These are phyloP conservation scores for Chaetodon trifascialis DNA, from an alignment of 2,113 vertebrate species.

Conservation along the genomic window DNA sequence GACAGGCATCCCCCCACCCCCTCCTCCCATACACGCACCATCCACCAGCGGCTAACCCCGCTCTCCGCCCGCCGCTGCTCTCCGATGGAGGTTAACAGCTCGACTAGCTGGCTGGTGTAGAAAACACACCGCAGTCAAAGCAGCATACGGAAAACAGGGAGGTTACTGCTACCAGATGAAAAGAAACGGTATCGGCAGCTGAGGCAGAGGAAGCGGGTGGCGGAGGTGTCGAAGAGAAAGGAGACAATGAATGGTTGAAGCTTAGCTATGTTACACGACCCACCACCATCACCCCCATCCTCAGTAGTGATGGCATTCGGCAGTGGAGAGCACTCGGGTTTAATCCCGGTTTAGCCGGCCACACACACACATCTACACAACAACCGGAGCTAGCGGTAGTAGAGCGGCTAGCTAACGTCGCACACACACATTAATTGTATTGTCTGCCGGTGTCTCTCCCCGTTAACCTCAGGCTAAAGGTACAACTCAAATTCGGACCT, in stretches of 20 bases:
- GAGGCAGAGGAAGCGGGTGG: conserved; percentile 40
- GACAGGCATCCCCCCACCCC: conserved; percentile 42
- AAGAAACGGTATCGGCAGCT: background rate
- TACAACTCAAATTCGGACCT: background rate
- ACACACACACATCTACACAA: conserved; percentile 21
- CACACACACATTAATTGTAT: conserved; percentile 51
- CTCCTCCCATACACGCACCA: background rate
- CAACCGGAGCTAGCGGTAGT: conserved; percentile 29
- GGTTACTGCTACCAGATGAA: background rate
- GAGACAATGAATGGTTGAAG: conserved; percentile 72
- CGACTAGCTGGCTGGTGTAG: background rate
- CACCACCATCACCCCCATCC: conserved; percentile 20
- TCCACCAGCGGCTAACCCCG: conserved; percentile 10
- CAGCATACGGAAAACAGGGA: background rate
- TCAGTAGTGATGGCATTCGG: conserved; percentile 57
- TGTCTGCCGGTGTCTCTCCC: conserved; percentile 61
- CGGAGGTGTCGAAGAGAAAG: conserved; percentile 39
- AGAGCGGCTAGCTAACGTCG: conserved; percentile 46
- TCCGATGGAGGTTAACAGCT: conserved; percentile 10
- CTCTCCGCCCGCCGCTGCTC: conserved; percentile 1
- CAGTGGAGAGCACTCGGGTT: conserved; percentile 26
- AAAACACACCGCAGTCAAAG: background rate
- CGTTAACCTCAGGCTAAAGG: background rate
- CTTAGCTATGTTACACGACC: conserved; percentile 21
- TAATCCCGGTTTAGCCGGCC: conserved; percentile 70